Evolutionary conservation across 2,797 vertebrate species (phyloP), one percentile per base, ranked within the genome.

Genomic region (Sebastes melanostomus): DNA sequence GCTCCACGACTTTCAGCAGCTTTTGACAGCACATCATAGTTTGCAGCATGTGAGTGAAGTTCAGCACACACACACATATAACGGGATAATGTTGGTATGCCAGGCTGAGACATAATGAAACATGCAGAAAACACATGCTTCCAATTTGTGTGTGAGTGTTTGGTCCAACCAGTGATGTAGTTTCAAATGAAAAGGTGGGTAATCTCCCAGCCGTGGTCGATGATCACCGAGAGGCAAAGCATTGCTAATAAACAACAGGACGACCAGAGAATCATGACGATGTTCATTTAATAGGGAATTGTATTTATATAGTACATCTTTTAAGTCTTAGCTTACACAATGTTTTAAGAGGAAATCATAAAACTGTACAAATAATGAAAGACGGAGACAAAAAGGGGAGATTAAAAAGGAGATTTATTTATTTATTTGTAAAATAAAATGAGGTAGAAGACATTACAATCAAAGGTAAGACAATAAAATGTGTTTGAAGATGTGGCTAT

Each of bases 121-220:
- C 77, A 77, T 61, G 72, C 65, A 76, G 30, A 83, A 72, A 81
- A 78, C 88, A 92, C 78, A 86, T 90, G 94, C 81, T 92, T 92
- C 72, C 80, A 90, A 86, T 93, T 85, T 90, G 20, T 54, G 50
- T 24, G 8, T 24, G 8, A 61, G n/a, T 36, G 79, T 81, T 78
- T 52, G 25, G 22, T 91, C 84, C 89, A 90, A 77, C 34, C 66
- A 38, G 72, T 90, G 88, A 92, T 86, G 87, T 84, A 84, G 85
- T 77, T 3, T n/a, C 20, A 73, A 77, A 84, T 72, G 59, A 83
- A 82, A 86, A 78, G 85, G 82, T 81, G 66, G 86, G 67, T 86
- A 83, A 88, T 82, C 80, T 84, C 30, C 25, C 24, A 66, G 32
- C 54, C 32, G 27, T 34, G 68, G 59, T 75, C 27, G 25, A 13